These are phyloP conservation scores for Rhagonycha lutea DNA, from an alignment of 2,888 invertebrate species.

Conservation along the genomic window DNA sequence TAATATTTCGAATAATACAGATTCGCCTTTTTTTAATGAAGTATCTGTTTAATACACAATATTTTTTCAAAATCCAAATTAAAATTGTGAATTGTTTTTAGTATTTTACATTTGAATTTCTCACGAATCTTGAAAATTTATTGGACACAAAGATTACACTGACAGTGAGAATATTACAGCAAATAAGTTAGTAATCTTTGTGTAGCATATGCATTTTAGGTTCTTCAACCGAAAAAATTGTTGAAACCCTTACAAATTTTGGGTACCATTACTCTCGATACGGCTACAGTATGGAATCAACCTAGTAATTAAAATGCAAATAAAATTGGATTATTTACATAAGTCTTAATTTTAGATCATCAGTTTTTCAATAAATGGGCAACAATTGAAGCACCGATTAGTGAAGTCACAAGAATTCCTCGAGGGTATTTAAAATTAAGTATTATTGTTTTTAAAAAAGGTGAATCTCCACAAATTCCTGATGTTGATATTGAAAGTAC, in stretches of 20 bases:
- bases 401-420: conserved; percentile 55
- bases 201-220: conserved; percentile 39
- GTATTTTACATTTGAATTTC: conserved; percentile 73
- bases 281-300: conserved; percentile 74
- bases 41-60: conserved; percentile 42
- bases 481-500: conserved; percentile 60
- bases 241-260: conserved; percentile 58
- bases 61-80: background rate
- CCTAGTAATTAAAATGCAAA: conserved; percentile 56
- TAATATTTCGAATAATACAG: conserved; percentile 60
- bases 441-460: conserved; percentile 73
- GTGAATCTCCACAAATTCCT: conserved; percentile 65
- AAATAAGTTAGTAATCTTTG: conserved; percentile 32
- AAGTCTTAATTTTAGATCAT: conserved; percentile 62
- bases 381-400: conserved; percentile 68
- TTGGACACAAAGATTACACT: conserved; percentile 63
- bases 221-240: conserved; percentile 46
- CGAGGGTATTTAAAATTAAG: conserved; percentile 84
- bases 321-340: background rate
- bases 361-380: conserved; percentile 88
- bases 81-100: conserved; percentile 45
- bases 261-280: conserved; percentile 67
- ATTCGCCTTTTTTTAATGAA: conserved; percentile 71
- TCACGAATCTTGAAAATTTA: conserved; percentile 61
- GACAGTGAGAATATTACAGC: conserved; percentile 54